Conservation (phyloP, 2,888 invertebrate species). For the Aethes cnicana region DNA sequence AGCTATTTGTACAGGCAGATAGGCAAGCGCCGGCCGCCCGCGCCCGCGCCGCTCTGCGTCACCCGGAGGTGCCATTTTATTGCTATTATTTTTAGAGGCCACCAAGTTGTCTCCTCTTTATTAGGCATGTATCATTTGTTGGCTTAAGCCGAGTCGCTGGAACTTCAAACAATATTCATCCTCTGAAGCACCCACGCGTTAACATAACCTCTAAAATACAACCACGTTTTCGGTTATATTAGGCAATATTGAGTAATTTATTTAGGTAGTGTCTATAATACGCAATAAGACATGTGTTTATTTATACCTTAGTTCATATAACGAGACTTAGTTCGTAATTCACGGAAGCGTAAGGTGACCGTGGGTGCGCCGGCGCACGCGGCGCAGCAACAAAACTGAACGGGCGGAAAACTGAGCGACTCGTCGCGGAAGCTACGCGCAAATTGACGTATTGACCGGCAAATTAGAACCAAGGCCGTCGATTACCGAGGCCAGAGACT, state of each 20-base stretch:
- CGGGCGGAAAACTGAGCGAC: constrained; percentile 43
- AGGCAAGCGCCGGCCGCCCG: constrained; percentile 48
- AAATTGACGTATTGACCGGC: constrained; percentile 62
- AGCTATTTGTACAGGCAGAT: constrained; percentile 79
- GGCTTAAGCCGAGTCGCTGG: constrained; percentile 2
- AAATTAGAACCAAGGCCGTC: constrained; percentile 56
- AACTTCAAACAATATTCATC: constrained; percentile 4
- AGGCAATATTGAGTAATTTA: neutral
- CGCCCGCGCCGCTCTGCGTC: constrained; percentile 51
- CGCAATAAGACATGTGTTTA: too few relatives aligned
- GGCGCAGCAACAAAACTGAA: constrained; percentile 47
- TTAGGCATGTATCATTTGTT: constrained; percentile 12
- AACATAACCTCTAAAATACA: constrained; percentile 17
- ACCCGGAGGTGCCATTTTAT: constrained; percentile 68
- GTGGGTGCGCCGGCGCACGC: constrained; percentile 24
- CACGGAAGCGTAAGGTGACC: constrained; percentile 18
- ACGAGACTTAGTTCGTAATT: too few relatives aligned
- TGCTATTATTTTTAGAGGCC: constrained; percentile 68
- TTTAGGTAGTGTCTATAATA: neutral
- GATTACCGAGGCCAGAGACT: constrained; percentile 19
- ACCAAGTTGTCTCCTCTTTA: constrained; percentile 49
- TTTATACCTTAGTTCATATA: too few relatives aligned
- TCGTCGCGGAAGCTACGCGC: constrained; percentile 72
- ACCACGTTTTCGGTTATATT: constrained; percentile 22
- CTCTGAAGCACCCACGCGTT: neutral